Conservation (phyloP, 2,888 invertebrate species). For the Eilema caniola region DNA sequence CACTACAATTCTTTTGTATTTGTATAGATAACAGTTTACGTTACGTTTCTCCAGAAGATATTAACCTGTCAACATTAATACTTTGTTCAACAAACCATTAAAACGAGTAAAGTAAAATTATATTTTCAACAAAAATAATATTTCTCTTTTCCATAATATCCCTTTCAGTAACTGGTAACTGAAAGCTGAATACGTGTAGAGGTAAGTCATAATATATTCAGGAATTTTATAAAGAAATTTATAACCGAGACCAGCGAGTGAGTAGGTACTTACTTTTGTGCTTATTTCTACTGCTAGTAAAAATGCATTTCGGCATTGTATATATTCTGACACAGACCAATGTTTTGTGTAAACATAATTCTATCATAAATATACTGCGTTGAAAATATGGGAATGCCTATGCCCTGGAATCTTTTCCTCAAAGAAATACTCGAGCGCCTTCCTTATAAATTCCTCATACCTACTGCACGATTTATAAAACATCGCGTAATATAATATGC, state of each 20-base stretch:
- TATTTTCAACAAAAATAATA: not conserved
- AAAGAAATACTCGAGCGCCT: not conserved
- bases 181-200: not conserved
- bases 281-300: not conserved
- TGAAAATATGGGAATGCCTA: not conserved
- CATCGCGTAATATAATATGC: not conserved
- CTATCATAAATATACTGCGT: not conserved
- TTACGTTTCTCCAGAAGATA: not conserved
- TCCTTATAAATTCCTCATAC: not conserved
- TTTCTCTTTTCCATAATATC: not conserved
- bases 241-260: not conserved
- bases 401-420: not conserved
- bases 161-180: constrained; percentile 1
- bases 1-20: not conserved
- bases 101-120: not conserved
- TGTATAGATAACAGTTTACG: not conserved
- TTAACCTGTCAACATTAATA: not conserved
- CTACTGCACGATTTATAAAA: constrained; percentile 1
- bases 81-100: not conserved
- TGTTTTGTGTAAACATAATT: not conserved
- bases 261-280: not conserved
- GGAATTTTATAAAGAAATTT: constrained; percentile 16
- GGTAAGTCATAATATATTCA: constrained; percentile 11
- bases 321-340: not conserved
- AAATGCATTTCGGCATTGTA: not conserved